Percentiles rank a stretch among this genome's conserved stretches.
phyloP scores from a whole-genome alignment of 2,113 vertebrate species.

The Hippopotamus amphibius region DNA sequence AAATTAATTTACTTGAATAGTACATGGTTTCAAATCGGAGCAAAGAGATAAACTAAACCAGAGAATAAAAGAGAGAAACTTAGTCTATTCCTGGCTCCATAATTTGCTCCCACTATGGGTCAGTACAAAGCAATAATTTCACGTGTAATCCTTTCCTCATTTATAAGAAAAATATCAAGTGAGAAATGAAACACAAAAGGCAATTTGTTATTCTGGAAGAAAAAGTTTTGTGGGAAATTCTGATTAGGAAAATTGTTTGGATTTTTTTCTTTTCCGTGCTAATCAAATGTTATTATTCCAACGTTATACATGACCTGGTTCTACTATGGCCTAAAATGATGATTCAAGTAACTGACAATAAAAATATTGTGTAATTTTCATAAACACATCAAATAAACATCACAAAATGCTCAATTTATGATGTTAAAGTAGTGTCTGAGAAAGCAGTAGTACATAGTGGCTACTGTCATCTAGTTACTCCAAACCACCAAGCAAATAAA shows the following conservation, averaged over 20 bases:
- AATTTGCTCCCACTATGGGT: not conserved
- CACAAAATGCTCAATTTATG: not conserved
- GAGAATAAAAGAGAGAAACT: not conserved
- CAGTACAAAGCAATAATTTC: not conserved
- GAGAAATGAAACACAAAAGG: not conserved
- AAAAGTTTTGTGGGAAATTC: constrained; percentile 21
- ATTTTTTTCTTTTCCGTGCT: not conserved
- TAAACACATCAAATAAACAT: not conserved
- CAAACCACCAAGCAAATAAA: not conserved
- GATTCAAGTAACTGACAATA: not conserved
- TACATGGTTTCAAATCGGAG: not conserved
- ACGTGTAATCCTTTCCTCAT: not conserved
- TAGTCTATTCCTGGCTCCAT: not conserved
- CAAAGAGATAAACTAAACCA: not conserved
- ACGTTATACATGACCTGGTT: not conserved
- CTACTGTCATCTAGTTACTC: not conserved
- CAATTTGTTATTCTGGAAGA: not conserved
- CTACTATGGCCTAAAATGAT: not conserved
- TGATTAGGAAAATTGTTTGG: not conserved
- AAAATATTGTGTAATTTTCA: constrained; percentile 27
- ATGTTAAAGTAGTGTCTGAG: constrained; percentile 12
- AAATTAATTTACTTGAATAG: not conserved
- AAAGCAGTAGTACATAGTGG: not conserved
- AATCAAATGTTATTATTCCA: not conserved
- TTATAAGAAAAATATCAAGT: not conserved